Percentiles rank a stretch among this genome's conserved stretches.
Conservation (phyloP, 2,797 vertebrate genomes). For the Pyrocephalus nanus region DNA sequence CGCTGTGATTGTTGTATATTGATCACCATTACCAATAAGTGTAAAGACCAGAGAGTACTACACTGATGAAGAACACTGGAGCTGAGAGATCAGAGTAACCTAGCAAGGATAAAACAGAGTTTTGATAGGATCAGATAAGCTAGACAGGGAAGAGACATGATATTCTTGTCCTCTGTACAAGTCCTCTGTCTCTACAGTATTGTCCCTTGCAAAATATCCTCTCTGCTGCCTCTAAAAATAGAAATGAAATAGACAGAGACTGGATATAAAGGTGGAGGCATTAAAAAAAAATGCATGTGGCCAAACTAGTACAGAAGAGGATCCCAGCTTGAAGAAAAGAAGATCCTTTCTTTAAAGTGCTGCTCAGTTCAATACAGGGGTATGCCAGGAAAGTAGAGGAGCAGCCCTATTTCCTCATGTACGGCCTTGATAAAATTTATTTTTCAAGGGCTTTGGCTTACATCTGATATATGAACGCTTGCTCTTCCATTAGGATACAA, state of each 20-base stretch:
- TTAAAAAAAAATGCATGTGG: background rate
- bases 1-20: background rate
- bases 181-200: background rate
- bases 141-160: background rate
- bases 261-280: background rate
- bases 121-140: background rate
- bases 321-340: background rate
- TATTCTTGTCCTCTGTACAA: background rate
- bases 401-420: background rate
- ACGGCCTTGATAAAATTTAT: background rate
- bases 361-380: background rate
- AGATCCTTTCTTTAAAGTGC: background rate
- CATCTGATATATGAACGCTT: background rate
- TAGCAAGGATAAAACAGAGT: background rate
- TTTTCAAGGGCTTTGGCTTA: background rate
- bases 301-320: background rate
- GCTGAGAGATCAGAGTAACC: background rate
- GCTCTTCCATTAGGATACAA: background rate
- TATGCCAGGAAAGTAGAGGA: background rate
- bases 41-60: background rate
- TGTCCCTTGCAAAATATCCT: background rate
- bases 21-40: background rate
- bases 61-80: background rate
- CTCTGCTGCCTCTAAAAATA: background rate
- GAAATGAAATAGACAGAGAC: background rate